A percentile compares a stretch with the other conserved stretches of the same genome.
phyloP scores from a whole-genome alignment of 2,888 invertebrate genomes.

The Trichopria drosophilae region DNA sequence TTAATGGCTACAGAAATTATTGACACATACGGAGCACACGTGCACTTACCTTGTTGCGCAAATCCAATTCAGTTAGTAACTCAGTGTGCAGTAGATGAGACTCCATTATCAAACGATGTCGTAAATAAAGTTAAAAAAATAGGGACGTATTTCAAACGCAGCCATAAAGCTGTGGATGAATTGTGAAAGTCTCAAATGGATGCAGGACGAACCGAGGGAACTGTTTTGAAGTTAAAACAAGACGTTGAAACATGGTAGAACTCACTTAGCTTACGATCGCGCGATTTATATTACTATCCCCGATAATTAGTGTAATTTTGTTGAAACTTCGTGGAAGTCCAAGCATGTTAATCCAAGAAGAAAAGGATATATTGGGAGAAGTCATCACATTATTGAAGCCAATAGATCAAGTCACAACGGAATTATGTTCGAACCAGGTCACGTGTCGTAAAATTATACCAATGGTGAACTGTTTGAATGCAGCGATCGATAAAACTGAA shows the following conservation, averaged over 20 bases:
- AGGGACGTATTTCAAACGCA: constrained; percentile 28
- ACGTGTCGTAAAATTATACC: constrained; percentile 9
- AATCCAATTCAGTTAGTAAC: constrained; percentile 25
- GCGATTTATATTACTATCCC: constrained; percentile 13
- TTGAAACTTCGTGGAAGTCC: no score
- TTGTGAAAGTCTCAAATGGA: constrained; percentile 8
- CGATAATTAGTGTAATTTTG: constrained; percentile 6
- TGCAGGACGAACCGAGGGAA: constrained; percentile 8
- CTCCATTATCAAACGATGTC: constrained; percentile 1
- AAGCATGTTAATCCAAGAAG: constrained; percentile 3
- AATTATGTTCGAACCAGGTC: constrained; percentile 1
- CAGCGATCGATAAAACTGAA: background rate
- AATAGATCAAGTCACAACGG: constrained; percentile 5
- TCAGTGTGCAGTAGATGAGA: constrained; percentile 11
- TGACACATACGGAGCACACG: constrained; percentile 11
- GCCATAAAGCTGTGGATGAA: constrained; percentile 26
- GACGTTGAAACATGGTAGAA: constrained; percentile 27
- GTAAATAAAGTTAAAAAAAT: constrained; percentile 20
- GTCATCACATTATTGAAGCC: constrained; percentile 10
- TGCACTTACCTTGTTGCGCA: constrained; percentile 27
- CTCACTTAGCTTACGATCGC: constrained; percentile 26
- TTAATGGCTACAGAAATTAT: background rate
- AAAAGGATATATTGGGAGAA: constrained; percentile 7
- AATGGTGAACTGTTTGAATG: background rate
- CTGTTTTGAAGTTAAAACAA: constrained; percentile 13